Conservation (phyloP, 1,140 invertebrate species). For the Homarus americanus region DNA sequence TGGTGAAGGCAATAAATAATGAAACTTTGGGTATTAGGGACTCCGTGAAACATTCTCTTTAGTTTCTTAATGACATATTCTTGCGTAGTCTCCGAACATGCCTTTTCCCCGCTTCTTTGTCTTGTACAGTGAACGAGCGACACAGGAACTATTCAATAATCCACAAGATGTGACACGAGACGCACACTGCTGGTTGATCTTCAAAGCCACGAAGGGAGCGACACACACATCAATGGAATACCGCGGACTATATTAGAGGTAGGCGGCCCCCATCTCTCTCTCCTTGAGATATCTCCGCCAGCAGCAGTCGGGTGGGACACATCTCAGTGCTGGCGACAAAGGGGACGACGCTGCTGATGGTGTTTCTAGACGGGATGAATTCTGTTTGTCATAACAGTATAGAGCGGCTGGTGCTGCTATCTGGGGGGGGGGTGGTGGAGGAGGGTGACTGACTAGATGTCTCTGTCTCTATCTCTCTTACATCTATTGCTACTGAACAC, state of each 20-base stretch:
- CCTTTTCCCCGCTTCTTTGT: no score
- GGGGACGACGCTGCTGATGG: background rate
- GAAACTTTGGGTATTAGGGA: no score
- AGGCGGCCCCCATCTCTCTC: background rate
- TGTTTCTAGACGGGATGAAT: background rate
- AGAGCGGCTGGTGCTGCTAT: background rate
- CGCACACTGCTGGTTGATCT: background rate
- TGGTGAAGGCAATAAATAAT: no score
- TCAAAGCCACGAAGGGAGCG: background rate
- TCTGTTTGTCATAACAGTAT: background rate
- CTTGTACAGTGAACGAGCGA: no score
- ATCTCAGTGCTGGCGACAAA: background rate
- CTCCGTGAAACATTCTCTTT: no score
- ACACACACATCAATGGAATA: constrained; percentile 11
- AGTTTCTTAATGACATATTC: no score
- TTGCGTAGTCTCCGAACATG: no score
- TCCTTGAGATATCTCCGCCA: background rate
- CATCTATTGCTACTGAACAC: no score
- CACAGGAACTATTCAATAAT: background rate
- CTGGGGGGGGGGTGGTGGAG: no score
- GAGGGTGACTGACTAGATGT: no score
- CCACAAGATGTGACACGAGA: background rate
- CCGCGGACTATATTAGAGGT: background rate
- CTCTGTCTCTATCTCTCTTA: no score
- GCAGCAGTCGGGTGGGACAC: background rate